phyloP scores from a whole-genome alignment of 2,113 vertebrate species.

The Saccopteryx bilineata region DNA sequence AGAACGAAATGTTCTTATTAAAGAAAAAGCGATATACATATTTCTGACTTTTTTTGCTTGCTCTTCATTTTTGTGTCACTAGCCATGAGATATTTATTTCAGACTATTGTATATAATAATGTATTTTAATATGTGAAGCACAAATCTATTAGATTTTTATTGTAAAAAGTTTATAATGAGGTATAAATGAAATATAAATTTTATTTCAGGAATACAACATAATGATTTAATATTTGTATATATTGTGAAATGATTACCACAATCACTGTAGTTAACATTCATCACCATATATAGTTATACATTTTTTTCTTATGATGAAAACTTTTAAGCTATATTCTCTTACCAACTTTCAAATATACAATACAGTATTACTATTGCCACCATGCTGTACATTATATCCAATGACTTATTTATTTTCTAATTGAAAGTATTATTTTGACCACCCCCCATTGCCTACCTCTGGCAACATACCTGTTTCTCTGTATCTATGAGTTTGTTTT shows the following conservation, averaged over 20 bases:
- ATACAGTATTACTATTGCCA: neutral
- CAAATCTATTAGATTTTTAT: constrained; percentile 98
- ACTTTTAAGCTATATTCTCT: neutral
- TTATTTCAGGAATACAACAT: neutral
- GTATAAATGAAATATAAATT: neutral
- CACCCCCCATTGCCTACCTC: neutral
- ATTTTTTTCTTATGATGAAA: neutral
- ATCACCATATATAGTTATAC: neutral
- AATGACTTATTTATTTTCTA: neutral
- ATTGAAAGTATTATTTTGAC: neutral
- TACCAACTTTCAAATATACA: neutral
- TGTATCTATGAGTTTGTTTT: neutral
- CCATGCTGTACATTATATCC: neutral
- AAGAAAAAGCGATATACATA: constrained; percentile 86
- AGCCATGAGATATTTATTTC: constrained; percentile 96
- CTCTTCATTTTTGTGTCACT: constrained; percentile 90
- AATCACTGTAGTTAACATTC: neutral
- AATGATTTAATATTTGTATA: neutral
- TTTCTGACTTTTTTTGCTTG: constrained; percentile 85
- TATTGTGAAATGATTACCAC: neutral
- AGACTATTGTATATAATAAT: constrained; percentile 93
- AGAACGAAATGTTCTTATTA: constrained; percentile 85
- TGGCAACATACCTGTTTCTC: neutral
- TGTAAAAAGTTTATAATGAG: constrained; percentile 81
- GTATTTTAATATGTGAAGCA: constrained; percentile 94